phyloP scores from a whole-genome alignment of 2,888 invertebrate genomes.

The Idaea aversata region DNA sequence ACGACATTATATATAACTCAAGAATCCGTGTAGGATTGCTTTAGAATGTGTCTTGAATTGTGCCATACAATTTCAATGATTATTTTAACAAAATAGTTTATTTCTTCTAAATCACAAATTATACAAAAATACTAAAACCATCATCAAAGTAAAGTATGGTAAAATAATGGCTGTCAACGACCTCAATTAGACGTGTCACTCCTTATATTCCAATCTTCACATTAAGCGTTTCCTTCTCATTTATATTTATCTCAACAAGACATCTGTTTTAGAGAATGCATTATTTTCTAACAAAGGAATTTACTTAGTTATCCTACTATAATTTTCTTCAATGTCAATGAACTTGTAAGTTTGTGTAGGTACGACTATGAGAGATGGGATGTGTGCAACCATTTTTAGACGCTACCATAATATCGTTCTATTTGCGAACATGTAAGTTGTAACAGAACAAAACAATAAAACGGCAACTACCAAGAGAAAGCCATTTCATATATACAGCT shows the following conservation, averaged over 20 bases:
- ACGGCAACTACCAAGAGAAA: conserved; percentile 11
- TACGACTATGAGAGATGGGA: conserved; percentile 7
- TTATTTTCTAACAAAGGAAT: conserved; percentile 13
- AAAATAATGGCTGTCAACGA: background rate
- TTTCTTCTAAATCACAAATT: background rate
- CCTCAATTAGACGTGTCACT: conserved; percentile 1
- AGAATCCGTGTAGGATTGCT: conserved; percentile 5
- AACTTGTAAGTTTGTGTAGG: conserved; percentile 9
- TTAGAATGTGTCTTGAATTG: conserved; percentile 9
- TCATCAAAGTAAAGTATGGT: background rate
- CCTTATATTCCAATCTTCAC: background rate
- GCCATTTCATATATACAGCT: conserved; percentile 7
- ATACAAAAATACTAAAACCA: background rate
- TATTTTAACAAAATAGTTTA: conserved; percentile 12
- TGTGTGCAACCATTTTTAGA: conserved; percentile 14
- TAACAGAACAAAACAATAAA: conserved; percentile 11
- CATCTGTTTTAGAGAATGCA: conserved; percentile 4
- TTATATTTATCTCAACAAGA: background rate
- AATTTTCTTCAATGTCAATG: conserved; percentile 17
- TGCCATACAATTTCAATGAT: conserved; percentile 20
- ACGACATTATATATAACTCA: conserved; percentile 8
- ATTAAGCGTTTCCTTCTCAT: background rate
- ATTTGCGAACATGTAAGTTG: conserved; percentile 9
- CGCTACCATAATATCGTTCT: conserved; percentile 12
- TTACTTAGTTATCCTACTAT: conserved; percentile 9